Percentiles rank a stretch among this genome's conserved stretches.
Evolutionary conservation across 2,797 vertebrate genomes (phyloP).

Genomic region (Manis javanica): DNA sequence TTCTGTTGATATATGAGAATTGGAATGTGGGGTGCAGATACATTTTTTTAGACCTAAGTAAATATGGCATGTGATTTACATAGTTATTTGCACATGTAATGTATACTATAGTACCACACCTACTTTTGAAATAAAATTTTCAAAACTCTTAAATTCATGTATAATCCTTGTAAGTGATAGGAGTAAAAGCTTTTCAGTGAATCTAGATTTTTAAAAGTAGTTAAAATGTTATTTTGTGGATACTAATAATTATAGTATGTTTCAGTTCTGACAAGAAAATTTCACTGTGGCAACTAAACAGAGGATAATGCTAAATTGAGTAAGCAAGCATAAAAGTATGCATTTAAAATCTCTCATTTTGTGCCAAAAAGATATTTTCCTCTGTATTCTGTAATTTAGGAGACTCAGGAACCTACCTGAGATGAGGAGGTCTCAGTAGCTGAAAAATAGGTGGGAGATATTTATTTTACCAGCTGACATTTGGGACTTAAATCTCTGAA

Average conservation of each 20-base stretch:
- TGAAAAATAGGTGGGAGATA: fast-evolving
- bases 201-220: not conserved
- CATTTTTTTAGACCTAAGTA: not conserved
- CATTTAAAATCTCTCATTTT: not conserved
- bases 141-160: not conserved
- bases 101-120: not conserved
- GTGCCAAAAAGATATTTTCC: not conserved
- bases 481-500: not conserved
- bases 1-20: not conserved
- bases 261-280: not conserved
- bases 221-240: not conserved
- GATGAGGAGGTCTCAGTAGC: not conserved
- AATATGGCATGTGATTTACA: not conserved
- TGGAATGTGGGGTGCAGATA: no score
- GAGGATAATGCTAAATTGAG: no score
- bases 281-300: not conserved
- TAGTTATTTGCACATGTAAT: not conserved
- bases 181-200: fast-evolving
- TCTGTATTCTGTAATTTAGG: not conserved
- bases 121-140: not conserved
- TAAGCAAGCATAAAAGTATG: not conserved
- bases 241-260: not conserved
- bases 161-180: not conserved
- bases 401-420: not conserved
- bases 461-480: not conserved